Evolutionary conservation across 2,113 vertebrate genomes (phyloP), one percentile per base, ranked within the genome.

Genomic region (Lagopus leucura): DNA sequence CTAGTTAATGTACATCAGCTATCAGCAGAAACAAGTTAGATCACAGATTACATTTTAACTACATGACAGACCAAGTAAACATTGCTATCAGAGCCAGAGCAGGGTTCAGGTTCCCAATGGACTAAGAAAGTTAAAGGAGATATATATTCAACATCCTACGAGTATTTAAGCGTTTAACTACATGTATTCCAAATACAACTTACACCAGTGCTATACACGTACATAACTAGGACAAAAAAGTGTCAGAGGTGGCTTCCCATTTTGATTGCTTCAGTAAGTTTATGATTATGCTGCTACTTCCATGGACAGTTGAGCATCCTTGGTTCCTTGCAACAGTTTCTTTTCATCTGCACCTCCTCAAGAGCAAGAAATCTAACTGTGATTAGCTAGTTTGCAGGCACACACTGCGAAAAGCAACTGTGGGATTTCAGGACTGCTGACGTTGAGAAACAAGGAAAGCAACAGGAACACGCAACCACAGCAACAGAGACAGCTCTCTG

Each of bases 11-110:
- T 20, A n/a, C 15, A 60, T 34, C 57, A 64, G 14, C 55, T 34
- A 66, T 63, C 60, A 90, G 40, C 61, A 95, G 40, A 90, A 73
- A 61, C 40, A 82, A 72, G 17, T 83, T 20, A 81, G 16, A 77
- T 40, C 42, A 83, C 28, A 80, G 50, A 47, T 54, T 50, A 42
- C 42, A 77, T 66, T 78, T 76, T 30, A 42, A 34, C 27, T 71
- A 25, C 43, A 28, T 60, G 64, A 55, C 6, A 77, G 57, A 61
- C 38, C 20, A 66, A 83, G 27, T 47, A 86, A 88, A 61, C 55
- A 82, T 0, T 82, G 27, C 21, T 72, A 58, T 7, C 13, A 82
- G 57, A 90, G 74, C 5, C 10, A 81, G 21, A 69, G 6, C 32
- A 73, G 34, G 69, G 78, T 16, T 77, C 55, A 55, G 5, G 11